Percentiles rank a stretch among this genome's conserved stretches.
phyloP scores from a whole-genome alignment of 2,888 invertebrate species.

The Furcula furcula region DNA sequence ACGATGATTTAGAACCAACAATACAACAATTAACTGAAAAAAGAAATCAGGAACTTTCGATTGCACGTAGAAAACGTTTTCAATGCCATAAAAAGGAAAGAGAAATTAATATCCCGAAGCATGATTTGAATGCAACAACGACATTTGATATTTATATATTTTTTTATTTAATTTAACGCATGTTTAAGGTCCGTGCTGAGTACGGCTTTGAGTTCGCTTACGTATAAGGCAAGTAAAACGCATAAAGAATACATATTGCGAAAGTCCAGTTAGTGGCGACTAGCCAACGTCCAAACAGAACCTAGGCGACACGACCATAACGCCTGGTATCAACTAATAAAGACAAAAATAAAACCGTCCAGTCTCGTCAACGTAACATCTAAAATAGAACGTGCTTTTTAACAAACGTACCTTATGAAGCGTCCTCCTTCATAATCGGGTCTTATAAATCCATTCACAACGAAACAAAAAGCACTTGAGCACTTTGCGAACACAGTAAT shows the following conservation, averaged over 20 bases:
- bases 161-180: constrained; percentile 49
- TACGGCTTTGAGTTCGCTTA: constrained; percentile 54
- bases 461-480: constrained; percentile 66
- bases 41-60: constrained; percentile 52
- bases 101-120: constrained; percentile 53
- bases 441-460: constrained; percentile 74
- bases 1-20: constrained; percentile 11
- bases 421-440: constrained; percentile 67
- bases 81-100: constrained; percentile 51
- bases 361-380: constrained; percentile 21
- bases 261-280: constrained; percentile 74
- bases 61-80: constrained; percentile 57
- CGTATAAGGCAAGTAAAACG: constrained; percentile 70
- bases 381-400: constrained; percentile 40
- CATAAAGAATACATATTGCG: constrained; percentile 74
- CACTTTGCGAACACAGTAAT: constrained; percentile 68
- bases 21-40: constrained; percentile 27
- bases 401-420: constrained; percentile 52
- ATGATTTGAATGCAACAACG: constrained; percentile 53
- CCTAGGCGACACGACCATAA: constrained; percentile 31
- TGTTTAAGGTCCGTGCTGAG: constrained; percentile 47
- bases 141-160: constrained; percentile 51
- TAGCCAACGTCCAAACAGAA: constrained; percentile 10
- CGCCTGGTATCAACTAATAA: constrained; percentile 28
- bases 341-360: constrained; percentile 17